A percentile compares a stretch with the other conserved stretches of the same genome.
Conservation (phyloP, 2,888 invertebrate species). For the Brachylomia viminalis region DNA sequence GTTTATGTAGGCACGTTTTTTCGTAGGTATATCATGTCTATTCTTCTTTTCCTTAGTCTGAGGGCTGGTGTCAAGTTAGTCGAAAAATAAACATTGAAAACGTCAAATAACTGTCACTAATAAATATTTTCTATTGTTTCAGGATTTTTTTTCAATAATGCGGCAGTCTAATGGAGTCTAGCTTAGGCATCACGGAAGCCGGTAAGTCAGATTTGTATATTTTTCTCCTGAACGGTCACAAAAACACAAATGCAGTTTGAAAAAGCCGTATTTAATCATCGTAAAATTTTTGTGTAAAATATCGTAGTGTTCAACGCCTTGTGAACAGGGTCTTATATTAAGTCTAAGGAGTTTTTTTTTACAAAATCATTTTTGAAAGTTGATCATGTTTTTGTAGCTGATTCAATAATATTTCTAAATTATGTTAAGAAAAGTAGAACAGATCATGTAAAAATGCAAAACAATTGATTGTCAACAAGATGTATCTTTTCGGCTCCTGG, state of each 20-base stretch:
- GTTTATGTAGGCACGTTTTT: no score
- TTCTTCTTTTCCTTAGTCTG: no score
- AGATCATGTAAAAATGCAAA: not conserved
- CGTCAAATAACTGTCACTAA: conserved; percentile 20
- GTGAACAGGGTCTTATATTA: not conserved
- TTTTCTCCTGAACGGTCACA: not conserved
- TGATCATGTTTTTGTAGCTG: not conserved
- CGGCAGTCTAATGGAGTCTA: conserved; percentile 86
- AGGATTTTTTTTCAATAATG: conserved; percentile 88
- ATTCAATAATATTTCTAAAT: not conserved
- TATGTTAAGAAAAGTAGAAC: not conserved
- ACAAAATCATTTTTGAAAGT: conserved; percentile 4
- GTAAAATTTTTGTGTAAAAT: no score
- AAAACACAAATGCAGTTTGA: not conserved
- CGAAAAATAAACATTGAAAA: no score
- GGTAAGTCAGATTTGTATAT: conserved; percentile 76
- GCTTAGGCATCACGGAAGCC: conserved; percentile 84
- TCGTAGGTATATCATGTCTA: no score
- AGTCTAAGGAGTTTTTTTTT: not conserved
- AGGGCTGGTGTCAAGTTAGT: no score
- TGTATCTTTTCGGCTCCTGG: no score
- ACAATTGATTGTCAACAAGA: no score
- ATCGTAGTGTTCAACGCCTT: no score
- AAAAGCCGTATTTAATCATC: no score
- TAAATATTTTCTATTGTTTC: conserved; percentile 76